Evolutionary conservation across 2,888 invertebrate genomes (phyloP).

Genomic region (Tromatobia lineatoria): DNA sequence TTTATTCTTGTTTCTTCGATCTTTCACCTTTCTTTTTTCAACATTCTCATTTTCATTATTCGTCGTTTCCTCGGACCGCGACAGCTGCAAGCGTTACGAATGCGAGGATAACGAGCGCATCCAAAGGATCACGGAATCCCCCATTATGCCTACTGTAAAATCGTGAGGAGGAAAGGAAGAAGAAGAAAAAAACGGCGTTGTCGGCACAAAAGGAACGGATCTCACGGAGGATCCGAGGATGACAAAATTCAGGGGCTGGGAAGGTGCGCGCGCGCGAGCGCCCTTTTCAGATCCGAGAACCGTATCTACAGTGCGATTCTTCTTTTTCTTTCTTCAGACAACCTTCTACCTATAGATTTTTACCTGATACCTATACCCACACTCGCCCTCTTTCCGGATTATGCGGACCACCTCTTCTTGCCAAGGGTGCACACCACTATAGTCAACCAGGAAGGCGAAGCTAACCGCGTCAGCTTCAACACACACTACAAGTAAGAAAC

Average conservation of each 20-base stretch:
- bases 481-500: constrained; percentile 24
- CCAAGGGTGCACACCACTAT: constrained; percentile 38
- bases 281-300: constrained; percentile 69
- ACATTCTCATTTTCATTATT: constrained; percentile 70
- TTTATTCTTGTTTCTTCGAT: constrained; percentile 66
- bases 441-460: constrained; percentile 33
- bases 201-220: constrained; percentile 78
- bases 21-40: constrained; percentile 67
- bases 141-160: constrained; percentile 82
- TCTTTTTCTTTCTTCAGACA: constrained; percentile 27
- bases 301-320: constrained; percentile 65
- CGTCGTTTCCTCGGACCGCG: constrained; percentile 70
- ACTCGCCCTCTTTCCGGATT: constrained; percentile 63
- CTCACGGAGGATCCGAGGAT: constrained; percentile 80
- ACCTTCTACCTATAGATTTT: constrained; percentile 47
- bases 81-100: constrained; percentile 84
- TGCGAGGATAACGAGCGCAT: constrained; percentile 84
- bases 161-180: constrained; percentile 71
- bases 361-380: constrained; percentile 66
- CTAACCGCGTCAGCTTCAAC: constrained; percentile 41
- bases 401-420: constrained; percentile 40
- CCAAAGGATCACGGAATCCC: constrained; percentile 83
- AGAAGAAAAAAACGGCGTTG: constrained; percentile 72
- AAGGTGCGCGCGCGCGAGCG: constrained; percentile 64
- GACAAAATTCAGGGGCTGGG: constrained; percentile 79